phyloP scores from a whole-genome alignment of 2,113 vertebrate genomes.

The Mastomys natalensis region DNA sequence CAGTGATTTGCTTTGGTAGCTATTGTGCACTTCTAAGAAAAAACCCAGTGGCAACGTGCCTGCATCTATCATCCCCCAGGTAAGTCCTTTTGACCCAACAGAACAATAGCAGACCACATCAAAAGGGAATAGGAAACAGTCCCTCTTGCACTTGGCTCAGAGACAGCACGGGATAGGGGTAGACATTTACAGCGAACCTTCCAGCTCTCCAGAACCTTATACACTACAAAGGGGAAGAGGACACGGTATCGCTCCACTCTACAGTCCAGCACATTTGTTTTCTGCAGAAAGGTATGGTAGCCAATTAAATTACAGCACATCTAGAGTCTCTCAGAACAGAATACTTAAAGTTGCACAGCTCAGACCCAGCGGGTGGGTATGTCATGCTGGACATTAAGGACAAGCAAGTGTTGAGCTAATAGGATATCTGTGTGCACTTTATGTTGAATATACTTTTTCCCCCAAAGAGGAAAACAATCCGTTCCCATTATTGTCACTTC shows the following conservation, averaged over 20 bases:
- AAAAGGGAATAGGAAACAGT: constrained; percentile 54
- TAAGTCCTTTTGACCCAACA: constrained; percentile 63
- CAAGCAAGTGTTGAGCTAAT: constrained; percentile 57
- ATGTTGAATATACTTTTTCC: constrained; percentile 25
- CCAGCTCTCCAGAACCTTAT: constrained; percentile 33
- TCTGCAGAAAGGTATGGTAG: constrained; percentile 52
- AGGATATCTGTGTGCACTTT: constrained; percentile 41
- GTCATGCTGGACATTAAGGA: constrained; percentile 66
- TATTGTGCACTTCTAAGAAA: constrained; percentile 74
- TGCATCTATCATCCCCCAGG: constrained; percentile 45
- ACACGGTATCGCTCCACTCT: constrained; percentile 62
- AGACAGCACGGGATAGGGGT: background rate
- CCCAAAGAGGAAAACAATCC: constrained; percentile 18
- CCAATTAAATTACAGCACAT: constrained; percentile 71
- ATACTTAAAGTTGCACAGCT: constrained; percentile 72
- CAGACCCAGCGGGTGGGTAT: constrained; percentile 76
- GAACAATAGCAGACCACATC: constrained; percentile 71
- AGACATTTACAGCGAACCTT: constrained; percentile 47
- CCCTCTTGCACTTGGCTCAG: constrained; percentile 5
- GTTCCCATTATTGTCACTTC: constrained; percentile 51
- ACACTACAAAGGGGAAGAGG: constrained; percentile 70
- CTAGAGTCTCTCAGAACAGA: constrained; percentile 3
- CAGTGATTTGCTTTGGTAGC: constrained; percentile 55
- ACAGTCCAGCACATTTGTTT: constrained; percentile 55
- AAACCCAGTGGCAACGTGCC: constrained; percentile 72